Base-by-base conservation (phyloP, 2,113 vertebrate genomes). In the Phrynocephalus versicolor region DNA sequence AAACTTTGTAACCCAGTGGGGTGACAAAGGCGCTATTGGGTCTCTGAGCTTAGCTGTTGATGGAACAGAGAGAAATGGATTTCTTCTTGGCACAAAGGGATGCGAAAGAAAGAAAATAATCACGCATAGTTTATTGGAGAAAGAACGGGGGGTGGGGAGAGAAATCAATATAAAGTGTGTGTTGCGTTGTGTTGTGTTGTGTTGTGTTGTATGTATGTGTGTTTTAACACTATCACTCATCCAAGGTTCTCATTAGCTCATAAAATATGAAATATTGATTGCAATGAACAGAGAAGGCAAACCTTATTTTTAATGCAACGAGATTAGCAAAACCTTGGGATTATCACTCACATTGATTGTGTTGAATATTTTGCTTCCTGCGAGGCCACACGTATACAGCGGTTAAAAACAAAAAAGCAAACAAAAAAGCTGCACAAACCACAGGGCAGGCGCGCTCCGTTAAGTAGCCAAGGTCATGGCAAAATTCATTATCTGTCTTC, bases 401-500 rank as follows among this genome's bases (percentile, higher is more conserved):
- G 21, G 71, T n/a, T 80, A 25, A 82, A 89, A n/a, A 27, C 3
- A 45, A 18, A 21, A 15, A 45, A 51, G 64, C 10, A 67, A 67
- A 27, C 30, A 67, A 67, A 18, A 30, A 51, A 51, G 45, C 45
- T 51, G 45, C 27, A 25, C 64, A 67, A 27, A 21, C 27, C 6
- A 39, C 45, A 69, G n/a, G 7, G 13, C 18, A 71, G 51, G 69
- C 85, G 82, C 71, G 0, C 15, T 18, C 71, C 8, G 39, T 58
- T 60, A 79, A 35, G 84, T 89, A 86, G 81, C 2, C 70, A 41
- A 91, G 74, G 1, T 67, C 57, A 82, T 73, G 76, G 60, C 8
- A 91, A 90, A 92, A 89, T 60, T 5, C 27, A 58, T 85, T 88
- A 72, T 79, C 6, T 74, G 21, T 83, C 0, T 81, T 88, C 89